A percentile compares a stretch with the other conserved stretches of the same genome.
phyloP scores from a whole-genome alignment of 2,797 vertebrate species.

The Myripristis jacobus region DNA sequence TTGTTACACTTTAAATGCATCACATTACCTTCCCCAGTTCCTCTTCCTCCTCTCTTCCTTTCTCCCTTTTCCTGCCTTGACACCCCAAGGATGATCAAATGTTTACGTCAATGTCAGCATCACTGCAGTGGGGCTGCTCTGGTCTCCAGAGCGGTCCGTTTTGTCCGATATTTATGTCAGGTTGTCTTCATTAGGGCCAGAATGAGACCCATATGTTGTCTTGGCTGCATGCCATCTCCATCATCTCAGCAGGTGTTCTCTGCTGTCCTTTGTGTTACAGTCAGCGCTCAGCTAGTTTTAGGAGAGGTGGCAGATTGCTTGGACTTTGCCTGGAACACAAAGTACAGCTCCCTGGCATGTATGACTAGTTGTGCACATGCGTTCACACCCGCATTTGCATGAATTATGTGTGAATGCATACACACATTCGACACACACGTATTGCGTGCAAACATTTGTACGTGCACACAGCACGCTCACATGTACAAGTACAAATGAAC shows the following conservation, averaged over 20 bases:
- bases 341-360: constrained; percentile 43
- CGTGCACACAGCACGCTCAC: constrained; percentile 5
- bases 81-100: constrained; percentile 58
- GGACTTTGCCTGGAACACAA: constrained; percentile 46
- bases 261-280: constrained; percentile 72
- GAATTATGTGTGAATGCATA: too few species aligned
- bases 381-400: background rate
- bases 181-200: constrained; percentile 79
- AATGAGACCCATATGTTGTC: constrained; percentile 76
- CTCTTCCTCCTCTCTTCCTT: constrained; percentile 19
- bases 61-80: constrained; percentile 24
- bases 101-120: constrained; percentile 59
- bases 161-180: constrained; percentile 75
- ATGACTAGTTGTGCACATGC: constrained; percentile 34
- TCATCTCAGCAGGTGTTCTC: constrained; percentile 77
- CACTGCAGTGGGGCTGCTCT: constrained; percentile 28
- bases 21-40: constrained; percentile 19
- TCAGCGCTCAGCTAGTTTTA: constrained; percentile 62
- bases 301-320: constrained; percentile 67
- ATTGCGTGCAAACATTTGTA: background rate
- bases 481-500: background rate
- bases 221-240: constrained; percentile 76
- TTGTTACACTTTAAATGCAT: constrained; percentile 59
- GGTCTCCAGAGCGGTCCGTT: constrained; percentile 62
- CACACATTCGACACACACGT: background rate